Conservation (phyloP, 2,797 vertebrate species). For the Sternotherus odoratus region DNA sequence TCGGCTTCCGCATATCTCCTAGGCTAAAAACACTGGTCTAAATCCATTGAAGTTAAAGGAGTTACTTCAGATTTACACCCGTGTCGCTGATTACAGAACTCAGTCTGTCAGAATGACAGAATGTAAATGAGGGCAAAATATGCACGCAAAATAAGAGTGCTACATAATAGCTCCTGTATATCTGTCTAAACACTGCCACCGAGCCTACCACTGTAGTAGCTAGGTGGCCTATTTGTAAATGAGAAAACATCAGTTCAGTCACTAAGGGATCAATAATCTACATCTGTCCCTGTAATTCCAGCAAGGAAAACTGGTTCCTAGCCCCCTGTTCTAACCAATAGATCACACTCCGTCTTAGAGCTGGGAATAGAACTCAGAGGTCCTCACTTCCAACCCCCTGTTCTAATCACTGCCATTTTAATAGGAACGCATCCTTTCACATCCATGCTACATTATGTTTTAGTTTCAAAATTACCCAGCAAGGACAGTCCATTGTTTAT, state of each 20-base stretch:
- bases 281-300: accelerated
- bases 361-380: not conserved
- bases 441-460: not conserved
- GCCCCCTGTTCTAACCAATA: not conserved
- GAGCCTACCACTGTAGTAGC: not conserved
- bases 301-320: not conserved
- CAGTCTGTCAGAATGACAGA: not conserved
- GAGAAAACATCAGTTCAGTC: not conserved
- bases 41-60: not conserved
- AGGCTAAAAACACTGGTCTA: not conserved
- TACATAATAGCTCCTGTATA: not conserved
- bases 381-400: not conserved
- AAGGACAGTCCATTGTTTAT: not conserved
- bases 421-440: not conserved
- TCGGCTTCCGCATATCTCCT: not conserved
- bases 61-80: not conserved
- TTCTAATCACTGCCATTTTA: not conserved
- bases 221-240: not conserved
- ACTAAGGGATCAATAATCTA: not conserved
- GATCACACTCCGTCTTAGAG: accelerated
- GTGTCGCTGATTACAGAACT: not conserved
- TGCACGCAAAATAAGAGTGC: too few relatives aligned
- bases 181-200: not conserved
- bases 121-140: not conserved
- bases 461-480: not conserved